A percentile compares a stretch with the other conserved stretches of the same genome.
Evolutionary conservation across 1,140 invertebrate genomes (phyloP).

Genomic region (Drosophila lini): DNA sequence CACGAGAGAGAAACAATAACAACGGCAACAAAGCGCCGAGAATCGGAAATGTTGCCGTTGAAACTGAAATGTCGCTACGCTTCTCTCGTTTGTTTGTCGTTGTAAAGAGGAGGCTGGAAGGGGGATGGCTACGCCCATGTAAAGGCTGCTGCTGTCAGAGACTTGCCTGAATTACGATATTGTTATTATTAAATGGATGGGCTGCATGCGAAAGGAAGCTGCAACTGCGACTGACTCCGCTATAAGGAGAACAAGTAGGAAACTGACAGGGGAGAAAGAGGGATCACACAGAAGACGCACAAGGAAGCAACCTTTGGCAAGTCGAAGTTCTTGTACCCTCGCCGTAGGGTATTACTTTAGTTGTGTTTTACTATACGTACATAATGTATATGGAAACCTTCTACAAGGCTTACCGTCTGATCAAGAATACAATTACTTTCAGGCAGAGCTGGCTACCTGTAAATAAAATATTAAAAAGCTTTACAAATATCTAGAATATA

Average conservation of each 20-base stretch:
- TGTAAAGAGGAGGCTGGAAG: conserved; percentile 6
- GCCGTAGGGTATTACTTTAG: too few species aligned
- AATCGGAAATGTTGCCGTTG: conserved; percentile 83
- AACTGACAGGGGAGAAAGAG: not conserved
- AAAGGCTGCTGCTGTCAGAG: conserved; percentile 64
- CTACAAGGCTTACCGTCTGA: too few species aligned
- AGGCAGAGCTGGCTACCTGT: too few species aligned
- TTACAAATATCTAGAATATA: not conserved
- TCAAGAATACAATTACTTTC: not conserved
- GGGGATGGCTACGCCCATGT: conserved; percentile 56
- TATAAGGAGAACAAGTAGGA: not conserved
- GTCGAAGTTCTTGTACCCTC: not conserved
- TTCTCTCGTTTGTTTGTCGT: conserved; percentile 47
- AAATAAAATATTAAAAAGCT: too few species aligned
- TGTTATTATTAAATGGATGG: conserved; percentile 82
- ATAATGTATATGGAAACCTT: too few species aligned
- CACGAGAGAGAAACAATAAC: conserved; percentile 70
- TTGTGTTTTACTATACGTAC: too few species aligned
- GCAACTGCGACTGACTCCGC: conserved; percentile 44
- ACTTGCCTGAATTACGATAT: conserved; percentile 83
- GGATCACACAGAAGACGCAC: conserved; percentile 4
- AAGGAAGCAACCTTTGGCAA: not conserved
- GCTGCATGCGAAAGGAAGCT: conserved; percentile 49
- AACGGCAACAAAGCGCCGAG: conserved; percentile 72
- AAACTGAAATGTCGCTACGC: conserved; percentile 80